Evolutionary conservation across 1,140 invertebrate genomes (phyloP), one percentile per base, ranked within the genome.

Genomic region (Cecropterus lyciades): DNA sequence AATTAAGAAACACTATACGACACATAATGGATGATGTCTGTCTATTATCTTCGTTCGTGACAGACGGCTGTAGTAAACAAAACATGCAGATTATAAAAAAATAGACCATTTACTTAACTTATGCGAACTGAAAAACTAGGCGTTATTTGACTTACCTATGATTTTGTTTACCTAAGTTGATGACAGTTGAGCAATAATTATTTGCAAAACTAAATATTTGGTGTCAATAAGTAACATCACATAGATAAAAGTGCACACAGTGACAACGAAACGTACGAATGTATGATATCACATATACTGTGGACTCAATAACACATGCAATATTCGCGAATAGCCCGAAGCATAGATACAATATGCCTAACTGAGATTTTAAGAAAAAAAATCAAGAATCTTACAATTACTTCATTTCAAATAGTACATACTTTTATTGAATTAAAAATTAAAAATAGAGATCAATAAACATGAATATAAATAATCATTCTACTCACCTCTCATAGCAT

Each of bases 261-360:
- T 42, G 37, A 24, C 3, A 56, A 56, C 15, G n/a, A 8, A 57
- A 43, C n/a, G 40, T 9, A 45, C 8, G 13, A 57, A 57, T 57
- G 55, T 57, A 46, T 57, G 55, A 57, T 57, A 57, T 57, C 55
- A 57, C 55, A 57, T 57, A 57, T 57, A 57, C 55, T 43, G 55
- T 43, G 40, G 42, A 45, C n/a, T 46, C 48, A 52, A 17, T 46
- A 59, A 43, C 14, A 59, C 55, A 59, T 59, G 55, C 55, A 59
- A 30, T 45, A 43, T 40, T 45, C 55, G 20, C 55, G 24, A 15
- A 16, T 59, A 46, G 55, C 55, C 13, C n/a, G 15, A 56, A 46
- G 55, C 55, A 33, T 57, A 55, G 9, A 59, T 59, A 59, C 55
- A 43, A 59, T 59, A 59, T 27, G 43, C 42, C 15, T 14, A 27